Evolutionary conservation across 2,888 invertebrate genomes (phyloP), one percentile per base, ranked within the genome.

Genomic region (Rhagonycha fulva): DNA sequence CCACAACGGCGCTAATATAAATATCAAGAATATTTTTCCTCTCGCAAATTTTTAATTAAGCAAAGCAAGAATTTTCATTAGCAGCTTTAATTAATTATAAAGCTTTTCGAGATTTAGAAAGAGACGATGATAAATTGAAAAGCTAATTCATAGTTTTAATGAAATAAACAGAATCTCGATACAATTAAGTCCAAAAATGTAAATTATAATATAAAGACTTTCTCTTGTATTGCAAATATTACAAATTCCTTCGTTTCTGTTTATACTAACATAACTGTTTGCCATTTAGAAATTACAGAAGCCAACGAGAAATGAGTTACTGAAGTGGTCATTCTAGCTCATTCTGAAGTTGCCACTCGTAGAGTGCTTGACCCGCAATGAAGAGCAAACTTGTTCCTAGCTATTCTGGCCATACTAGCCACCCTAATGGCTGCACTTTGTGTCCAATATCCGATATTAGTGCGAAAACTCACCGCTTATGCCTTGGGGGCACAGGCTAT

Each of bases 381-480:
- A 80, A 80, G 80, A 80, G 80, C 66, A 77, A 77, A 74, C 78
- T 80, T 72, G 79, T 79, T 76, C 71, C 73, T 76, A 78, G 72
- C 79, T 76, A 78, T 78, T 78, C 80, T 77, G 71, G 74, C 75
- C 74, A 78, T 78, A 76, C 75, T 75, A 75, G 71, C 80, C 78
- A 78, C 79, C 78, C 80, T 81, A 82, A 82, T 82, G 82, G 78
- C 80, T 76, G 79, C 80, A 81, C 81, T 82, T 79, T 81, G 82
- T 79, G 81, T 80, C 82, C 82, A 82, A 81, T 82, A 82, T 82
- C 82, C 80, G 81, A 80, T 82, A 82, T 81, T 80, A 80, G 80
- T 74, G 78, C 79, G 80, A 76, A 79, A 80, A 80, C 81, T 76
- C 76, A 61, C 70, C 76, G 71, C 77, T 77, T 77, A 75, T 77